phyloP scores from a whole-genome alignment of 2,797 vertebrate species.

The Rhynchonycteris naso region DNA sequence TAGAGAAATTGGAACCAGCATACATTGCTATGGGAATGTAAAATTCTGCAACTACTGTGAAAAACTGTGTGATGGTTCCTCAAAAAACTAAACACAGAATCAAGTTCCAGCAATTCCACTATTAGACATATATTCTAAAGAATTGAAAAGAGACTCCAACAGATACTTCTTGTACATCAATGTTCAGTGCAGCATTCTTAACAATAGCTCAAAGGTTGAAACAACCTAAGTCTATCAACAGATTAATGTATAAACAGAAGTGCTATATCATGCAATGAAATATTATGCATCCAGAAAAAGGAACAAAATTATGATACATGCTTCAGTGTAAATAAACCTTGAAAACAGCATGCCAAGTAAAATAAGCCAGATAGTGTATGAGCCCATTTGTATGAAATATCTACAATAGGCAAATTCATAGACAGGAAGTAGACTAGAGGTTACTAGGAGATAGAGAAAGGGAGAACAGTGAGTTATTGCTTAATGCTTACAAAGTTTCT shows the following conservation, averaged over 20 bases:
- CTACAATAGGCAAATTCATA: background rate
- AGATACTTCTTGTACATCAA: background rate
- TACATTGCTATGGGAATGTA: background rate
- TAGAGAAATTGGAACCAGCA: background rate
- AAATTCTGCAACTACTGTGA: background rate
- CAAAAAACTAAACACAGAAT: background rate
- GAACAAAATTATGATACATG: background rate
- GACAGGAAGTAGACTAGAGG: background rate
- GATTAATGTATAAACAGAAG: background rate
- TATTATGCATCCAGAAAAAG: background rate
- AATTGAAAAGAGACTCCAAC: background rate
- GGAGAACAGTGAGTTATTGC: background rate
- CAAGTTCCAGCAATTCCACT: background rate
- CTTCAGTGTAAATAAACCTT: background rate
- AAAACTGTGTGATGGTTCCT: background rate
- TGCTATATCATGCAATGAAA: background rate
- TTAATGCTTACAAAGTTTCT: background rate
- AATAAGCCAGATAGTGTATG: background rate
- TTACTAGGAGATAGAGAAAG: background rate
- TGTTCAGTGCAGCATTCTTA: background rate
- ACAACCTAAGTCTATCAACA: background rate
- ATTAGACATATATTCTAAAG: background rate
- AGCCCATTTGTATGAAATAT: background rate
- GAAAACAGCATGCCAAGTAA: background rate
- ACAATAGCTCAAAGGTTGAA: background rate